Evolutionary conservation across 2,797 vertebrate species (phyloP).

Genomic region (Ibycter americanus): DNA sequence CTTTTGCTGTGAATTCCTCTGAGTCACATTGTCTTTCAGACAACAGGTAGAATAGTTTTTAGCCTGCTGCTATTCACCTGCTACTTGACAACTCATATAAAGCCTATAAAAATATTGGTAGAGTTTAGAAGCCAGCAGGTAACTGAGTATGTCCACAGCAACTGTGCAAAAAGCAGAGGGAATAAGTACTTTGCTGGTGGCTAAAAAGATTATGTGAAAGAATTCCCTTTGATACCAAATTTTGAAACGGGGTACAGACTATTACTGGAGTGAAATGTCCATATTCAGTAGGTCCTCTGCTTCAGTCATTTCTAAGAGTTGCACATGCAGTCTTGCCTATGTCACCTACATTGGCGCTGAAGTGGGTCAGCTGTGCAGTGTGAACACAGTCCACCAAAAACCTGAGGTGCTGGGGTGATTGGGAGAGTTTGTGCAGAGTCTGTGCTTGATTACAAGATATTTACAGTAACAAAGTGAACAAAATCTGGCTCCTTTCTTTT

Average conservation of each 20-base stretch:
- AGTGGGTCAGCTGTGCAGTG: neutral
- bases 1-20: neutral
- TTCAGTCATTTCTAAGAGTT: neutral
- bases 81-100: neutral
- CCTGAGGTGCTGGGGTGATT: accelerated
- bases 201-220: neutral
- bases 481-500: neutral
- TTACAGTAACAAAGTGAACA: neutral
- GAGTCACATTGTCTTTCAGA: neutral
- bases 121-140: neutral
- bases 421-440: neutral
- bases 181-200: neutral
- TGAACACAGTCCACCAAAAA: neutral
- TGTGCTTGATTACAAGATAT: neutral
- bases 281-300: neutral
- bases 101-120: neutral
- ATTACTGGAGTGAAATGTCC: neutral
- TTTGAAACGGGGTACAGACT: neutral
- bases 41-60: neutral
- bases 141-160: neutral
- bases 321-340: neutral
- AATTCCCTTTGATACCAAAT: neutral
- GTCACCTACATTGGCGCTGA: neutral
- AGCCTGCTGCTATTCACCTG: neutral
- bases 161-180: neutral